Conservation (phyloP, 2,888 invertebrate genomes). For the Hartigia nigra region DNA sequence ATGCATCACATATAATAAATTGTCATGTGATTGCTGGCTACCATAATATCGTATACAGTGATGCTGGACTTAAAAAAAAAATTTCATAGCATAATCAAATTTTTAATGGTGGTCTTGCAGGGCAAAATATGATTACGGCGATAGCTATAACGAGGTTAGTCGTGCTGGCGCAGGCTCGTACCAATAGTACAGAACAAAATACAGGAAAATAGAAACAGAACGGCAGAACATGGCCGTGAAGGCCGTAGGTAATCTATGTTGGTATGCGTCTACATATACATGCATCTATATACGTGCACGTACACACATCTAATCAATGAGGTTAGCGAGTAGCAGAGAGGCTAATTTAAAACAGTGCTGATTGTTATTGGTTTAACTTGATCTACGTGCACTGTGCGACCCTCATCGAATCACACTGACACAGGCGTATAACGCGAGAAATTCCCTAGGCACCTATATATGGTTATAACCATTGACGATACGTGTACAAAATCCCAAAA, state of each 20-base stretch:
- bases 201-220: neutral
- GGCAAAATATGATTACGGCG: conserved; percentile 55
- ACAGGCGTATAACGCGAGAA: neutral
- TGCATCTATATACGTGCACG: neutral
- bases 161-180: conserved; percentile 39
- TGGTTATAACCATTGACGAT: neutral
- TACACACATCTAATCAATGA: neutral
- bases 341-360: conserved; percentile 34
- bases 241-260: neutral
- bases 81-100: conserved; percentile 40
- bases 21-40: neutral
- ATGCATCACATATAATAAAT: neutral
- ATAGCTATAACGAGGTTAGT: conserved; percentile 53
- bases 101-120: conserved; percentile 43
- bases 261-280: neutral
- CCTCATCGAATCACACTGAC: neutral
- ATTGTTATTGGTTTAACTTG: conserved; percentile 30
- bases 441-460: neutral
- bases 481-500: neutral
- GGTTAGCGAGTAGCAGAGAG: conserved; percentile 4
- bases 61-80: neutral
- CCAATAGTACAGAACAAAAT: neutral
- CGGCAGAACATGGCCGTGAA: neutral
- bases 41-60: neutral
- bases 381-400: conserved; percentile 9